Conservation (phyloP, 2,113 vertebrate genomes). For the Centropus bengalensis region DNA sequence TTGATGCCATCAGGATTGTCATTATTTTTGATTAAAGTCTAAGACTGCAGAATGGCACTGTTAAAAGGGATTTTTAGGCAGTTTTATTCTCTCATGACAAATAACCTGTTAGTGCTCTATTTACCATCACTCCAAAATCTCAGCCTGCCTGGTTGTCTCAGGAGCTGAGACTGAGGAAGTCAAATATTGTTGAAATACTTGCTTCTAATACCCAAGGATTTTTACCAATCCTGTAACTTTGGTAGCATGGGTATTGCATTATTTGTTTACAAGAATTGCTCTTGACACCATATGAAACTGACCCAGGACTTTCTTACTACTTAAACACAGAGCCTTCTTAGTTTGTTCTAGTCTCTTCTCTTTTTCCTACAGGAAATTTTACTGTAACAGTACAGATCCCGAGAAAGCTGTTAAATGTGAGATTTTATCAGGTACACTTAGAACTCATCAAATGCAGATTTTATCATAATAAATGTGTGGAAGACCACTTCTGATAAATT, state of each 20-base stretch:
- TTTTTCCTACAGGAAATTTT: background rate
- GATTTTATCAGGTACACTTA: too few species aligned
- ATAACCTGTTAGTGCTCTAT: background rate
- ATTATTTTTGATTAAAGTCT: background rate
- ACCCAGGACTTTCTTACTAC: background rate
- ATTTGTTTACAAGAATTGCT: background rate
- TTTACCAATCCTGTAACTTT: background rate
- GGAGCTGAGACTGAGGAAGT: background rate
- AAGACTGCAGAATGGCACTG: background rate
- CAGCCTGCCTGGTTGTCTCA: background rate
- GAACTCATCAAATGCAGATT: background rate
- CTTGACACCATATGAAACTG: background rate
- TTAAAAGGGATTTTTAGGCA: background rate
- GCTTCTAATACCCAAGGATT: background rate
- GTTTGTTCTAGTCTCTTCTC: background rate
- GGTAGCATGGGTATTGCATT: background rate
- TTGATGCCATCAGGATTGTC: accelerated
- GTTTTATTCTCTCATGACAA: background rate
- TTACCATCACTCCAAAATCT: background rate
- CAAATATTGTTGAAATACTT: background rate
- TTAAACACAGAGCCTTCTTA: background rate
- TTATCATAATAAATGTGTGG: background rate
- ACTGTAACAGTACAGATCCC: background rate
- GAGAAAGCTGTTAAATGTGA: background rate
- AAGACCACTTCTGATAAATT: background rate